Evolutionary conservation across 2,113 vertebrate species (phyloP).

Genomic region (Dipodomys ordii): DNA sequence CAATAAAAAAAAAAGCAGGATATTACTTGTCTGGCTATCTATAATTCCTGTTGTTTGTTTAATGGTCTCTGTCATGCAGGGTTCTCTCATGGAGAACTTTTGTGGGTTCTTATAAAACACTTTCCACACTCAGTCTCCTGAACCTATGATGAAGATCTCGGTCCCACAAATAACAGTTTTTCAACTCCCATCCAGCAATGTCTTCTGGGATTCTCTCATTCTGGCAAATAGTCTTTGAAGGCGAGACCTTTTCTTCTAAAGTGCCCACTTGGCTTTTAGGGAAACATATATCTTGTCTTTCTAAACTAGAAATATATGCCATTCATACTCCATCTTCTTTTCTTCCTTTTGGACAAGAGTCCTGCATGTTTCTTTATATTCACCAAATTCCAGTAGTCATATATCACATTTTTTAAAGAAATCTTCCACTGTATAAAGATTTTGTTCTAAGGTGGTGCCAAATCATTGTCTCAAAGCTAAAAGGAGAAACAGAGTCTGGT

Average conservation of each 20-base stretch:
- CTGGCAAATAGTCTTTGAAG: background rate
- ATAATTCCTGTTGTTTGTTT: background rate
- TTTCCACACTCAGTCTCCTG: background rate
- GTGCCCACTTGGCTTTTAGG: background rate
- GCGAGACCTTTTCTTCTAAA: background rate
- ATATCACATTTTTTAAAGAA: background rate
- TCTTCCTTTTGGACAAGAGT: background rate
- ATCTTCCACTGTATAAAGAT: background rate
- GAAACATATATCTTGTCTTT: background rate
- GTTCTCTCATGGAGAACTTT: background rate
- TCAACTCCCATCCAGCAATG: background rate
- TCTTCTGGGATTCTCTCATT: background rate
- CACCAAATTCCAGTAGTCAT: background rate
- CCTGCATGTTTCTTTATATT: background rate
- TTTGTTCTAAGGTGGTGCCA: background rate
- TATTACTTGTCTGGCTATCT: background rate
- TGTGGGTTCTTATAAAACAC: background rate
- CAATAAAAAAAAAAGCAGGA: background rate
- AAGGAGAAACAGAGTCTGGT: background rate
- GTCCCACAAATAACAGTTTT: background rate
- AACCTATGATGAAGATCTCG: background rate
- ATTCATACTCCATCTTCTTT: background rate
- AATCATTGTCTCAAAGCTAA: background rate
- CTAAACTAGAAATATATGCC: background rate
- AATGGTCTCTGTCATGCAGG: background rate